Evolutionary conservation across 2,888 invertebrate species (phyloP), one percentile per base, ranked within the genome.

Genomic region (Cantharis rustica): DNA sequence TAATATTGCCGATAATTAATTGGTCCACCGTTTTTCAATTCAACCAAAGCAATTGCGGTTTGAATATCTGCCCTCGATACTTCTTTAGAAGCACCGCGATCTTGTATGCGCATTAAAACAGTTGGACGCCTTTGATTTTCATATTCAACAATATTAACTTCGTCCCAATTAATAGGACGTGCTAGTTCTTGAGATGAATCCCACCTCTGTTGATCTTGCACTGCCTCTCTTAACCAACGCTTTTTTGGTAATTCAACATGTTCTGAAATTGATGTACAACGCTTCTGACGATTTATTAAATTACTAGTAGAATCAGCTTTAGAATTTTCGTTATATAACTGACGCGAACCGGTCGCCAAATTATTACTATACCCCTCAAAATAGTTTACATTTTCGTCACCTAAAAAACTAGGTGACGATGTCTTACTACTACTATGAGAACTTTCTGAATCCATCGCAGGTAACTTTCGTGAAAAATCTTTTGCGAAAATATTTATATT

Each of bases 21-120:
- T 16, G 79, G 80, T 16, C 77, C 75, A 11, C 80, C 78, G 81
- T 87, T 90, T 61, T 91, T 90, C 64, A 92, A 84, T 84, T 92
- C 90, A 85, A 92, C 92, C 16, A 92, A 86, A 61, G 92, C 92
- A 84, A 92, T 88, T 61, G 92, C 92, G 17, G 92, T 91, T 79
- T 91, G 88, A 89, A 91, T 91, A 82, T 91, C 85, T 84, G 88
- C 86, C 77, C 84, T 84, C 0, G 86, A 85, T 72, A 87, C 85
- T 74, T 86, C 85, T 75, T 82, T 83, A 26, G 80, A 79, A 4
- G 84, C 79, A 5, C 82, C 81, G 15, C 77, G 76, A 66, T 78
- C 78, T 78, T 86, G 86, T 9, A 86, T 84, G 66, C 90, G 87
- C 84, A 91, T 90, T 16, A 91, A 81, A 23, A 91, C 91, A 2